Base-by-base conservation (phyloP, 64 coral and sea anemone genomes). In the Montipora foliosa region DNA sequence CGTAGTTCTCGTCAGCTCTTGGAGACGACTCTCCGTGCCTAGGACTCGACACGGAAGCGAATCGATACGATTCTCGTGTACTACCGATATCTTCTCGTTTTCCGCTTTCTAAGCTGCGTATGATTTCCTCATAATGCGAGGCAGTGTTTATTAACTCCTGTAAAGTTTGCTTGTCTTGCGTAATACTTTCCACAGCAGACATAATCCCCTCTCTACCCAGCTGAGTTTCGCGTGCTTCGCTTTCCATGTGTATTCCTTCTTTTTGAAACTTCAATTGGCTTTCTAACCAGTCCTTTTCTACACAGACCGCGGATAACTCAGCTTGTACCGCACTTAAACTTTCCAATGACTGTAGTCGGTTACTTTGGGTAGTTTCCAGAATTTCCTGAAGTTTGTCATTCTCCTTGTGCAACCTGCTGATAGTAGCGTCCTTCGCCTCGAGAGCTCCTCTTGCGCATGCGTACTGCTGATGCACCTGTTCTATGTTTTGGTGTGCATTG, bases 401-500 rank as follows among this genome's bases (percentile, higher is more conserved):
- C 29, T 98, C 96, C 29, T 87, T 82, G 16, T 92, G 93, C 89
- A 98, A 87, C 71, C 91, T 88, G 47, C 78, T 75, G 75, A 95
- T 95, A 8, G 89, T 92, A 3, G 93, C 89, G 93, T 98, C 96
- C 93, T 95, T 98, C 75, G 89, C 93, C n/a, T 98, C 96, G 29
- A 89, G 80, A 8, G 79, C 22, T 11, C 84, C 90, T 44, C 95
- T 87, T 44, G 80, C 96, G 96, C 96, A 82, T 92, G 96, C 96
- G 96, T 98, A 95, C 12, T 98, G 90, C 17, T 92, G 96, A 59
- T 95, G 78, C 88, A 98, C 77, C 93, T 98, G 96, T 29, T 98
- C 93, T 8, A 84, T 73, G 53, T 93, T 88, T 60, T 94, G 89
- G 83, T 95, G 84, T 8, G 93, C 91, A 78, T 57, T 89, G 37